Percentiles rank a stretch among this genome's conserved stretches.
phyloP scores from a whole-genome alignment of 2,797 vertebrate species.

The Salmo trutta region DNA sequence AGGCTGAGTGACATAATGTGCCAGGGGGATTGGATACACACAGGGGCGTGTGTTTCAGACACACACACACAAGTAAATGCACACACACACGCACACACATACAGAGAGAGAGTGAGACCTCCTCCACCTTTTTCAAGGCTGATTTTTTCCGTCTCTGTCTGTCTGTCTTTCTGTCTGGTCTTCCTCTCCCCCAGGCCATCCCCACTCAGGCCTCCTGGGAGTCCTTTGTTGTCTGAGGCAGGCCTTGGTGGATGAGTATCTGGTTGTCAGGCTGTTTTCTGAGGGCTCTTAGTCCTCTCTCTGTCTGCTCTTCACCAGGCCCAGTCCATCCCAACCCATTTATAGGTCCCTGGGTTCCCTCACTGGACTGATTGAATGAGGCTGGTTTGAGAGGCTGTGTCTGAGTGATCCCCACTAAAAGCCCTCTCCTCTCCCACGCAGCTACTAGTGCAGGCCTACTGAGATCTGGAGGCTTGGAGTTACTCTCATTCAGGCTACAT shows the following conservation, averaged over 20 bases:
- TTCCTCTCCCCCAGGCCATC: background rate
- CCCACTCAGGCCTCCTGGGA: background rate
- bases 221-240: background rate
- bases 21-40: slow-evolving; percentile 10
- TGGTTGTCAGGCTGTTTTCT: background rate
- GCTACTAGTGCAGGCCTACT: slow-evolving; percentile 90
- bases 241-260: background rate
- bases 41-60: background rate
- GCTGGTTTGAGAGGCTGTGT: background rate
- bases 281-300: background rate
- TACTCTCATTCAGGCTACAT: slow-evolving; percentile 90
- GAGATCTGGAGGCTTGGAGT: slow-evolving; percentile 86
- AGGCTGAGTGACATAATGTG: background rate
- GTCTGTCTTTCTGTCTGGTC: too few relatives aligned
- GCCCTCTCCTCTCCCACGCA: slow-evolving; percentile 66
- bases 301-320: background rate
- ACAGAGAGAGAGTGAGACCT: too few relatives aligned
- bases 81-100: too few relatives aligned
- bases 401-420: slow-evolving; percentile 60
- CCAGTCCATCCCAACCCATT: slow-evolving; percentile 7
- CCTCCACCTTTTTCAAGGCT: too few relatives aligned
- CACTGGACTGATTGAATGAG: slow-evolving; percentile 41
- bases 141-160: too few relatives aligned
- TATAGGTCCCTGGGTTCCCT: slow-evolving; percentile 31
- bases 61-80: too few relatives aligned